Conservation (phyloP, 2,888 invertebrate genomes). For the Amaurobius ferox region DNA sequence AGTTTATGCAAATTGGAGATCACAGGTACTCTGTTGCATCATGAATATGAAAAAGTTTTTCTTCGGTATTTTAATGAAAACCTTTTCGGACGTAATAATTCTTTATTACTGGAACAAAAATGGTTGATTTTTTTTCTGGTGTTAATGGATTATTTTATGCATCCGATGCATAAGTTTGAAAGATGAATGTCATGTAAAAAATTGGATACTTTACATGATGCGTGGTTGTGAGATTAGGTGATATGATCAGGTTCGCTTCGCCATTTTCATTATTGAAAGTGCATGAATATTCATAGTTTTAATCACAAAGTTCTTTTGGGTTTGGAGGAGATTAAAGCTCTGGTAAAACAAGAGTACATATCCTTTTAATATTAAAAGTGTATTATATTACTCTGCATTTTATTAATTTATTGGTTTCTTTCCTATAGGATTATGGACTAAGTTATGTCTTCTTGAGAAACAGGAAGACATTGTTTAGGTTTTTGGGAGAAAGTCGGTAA, state of each 20-base stretch:
- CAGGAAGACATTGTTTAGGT: no score
- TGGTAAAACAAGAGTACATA: constrained; percentile 15
- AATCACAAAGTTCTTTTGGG: constrained; percentile 29
- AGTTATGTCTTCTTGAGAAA: no score
- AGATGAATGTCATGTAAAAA: constrained; percentile 13
- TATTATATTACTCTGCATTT: neutral
- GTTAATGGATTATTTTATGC: constrained; percentile 71
- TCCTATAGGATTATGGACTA: no score
- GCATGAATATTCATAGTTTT: constrained; percentile 69
- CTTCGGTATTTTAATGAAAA: constrained; percentile 65
- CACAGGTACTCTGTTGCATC: constrained; percentile 59
- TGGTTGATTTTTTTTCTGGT: constrained; percentile 46
- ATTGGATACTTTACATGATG: constrained; percentile 45
- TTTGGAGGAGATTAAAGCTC: constrained; percentile 21
- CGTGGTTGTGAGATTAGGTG: constrained; percentile 38
- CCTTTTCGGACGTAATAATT: constrained; percentile 64
- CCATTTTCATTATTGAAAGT: constrained; percentile 39
- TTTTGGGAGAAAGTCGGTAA: no score
- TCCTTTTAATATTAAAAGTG: constrained; percentile 3
- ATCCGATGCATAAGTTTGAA: constrained; percentile 61
- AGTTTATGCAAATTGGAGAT: constrained; percentile 64
- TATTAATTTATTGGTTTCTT: neutral
- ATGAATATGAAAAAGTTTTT: constrained; percentile 71
- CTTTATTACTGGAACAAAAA: constrained; percentile 67
- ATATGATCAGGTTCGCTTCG: constrained; percentile 30